Percentiles rank a stretch among this genome's conserved stretches.
phyloP scores from a whole-genome alignment of 2,888 invertebrate genomes.

The Lobophora halterata region DNA sequence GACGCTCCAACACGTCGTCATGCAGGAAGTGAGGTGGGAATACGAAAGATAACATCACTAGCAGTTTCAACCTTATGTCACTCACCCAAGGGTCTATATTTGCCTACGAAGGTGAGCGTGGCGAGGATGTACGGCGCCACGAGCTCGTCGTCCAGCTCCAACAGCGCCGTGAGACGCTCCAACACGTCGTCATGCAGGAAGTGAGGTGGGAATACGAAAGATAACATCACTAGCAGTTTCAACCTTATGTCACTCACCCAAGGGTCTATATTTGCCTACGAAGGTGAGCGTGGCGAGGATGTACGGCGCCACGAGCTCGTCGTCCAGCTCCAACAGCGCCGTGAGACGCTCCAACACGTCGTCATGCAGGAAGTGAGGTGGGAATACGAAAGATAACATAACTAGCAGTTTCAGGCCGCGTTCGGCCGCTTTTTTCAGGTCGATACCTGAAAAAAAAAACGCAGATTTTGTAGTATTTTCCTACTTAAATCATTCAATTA shows the following conservation, averaged over 20 bases:
- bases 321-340: too few species aligned
- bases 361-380: too few species aligned
- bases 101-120: constrained; percentile 92
- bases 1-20: constrained; percentile 88
- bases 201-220: constrained; percentile 95
- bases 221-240: constrained; percentile 93
- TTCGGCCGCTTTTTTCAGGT: constrained; percentile 90
- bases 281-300: too few species aligned
- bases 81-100: constrained; percentile 90
- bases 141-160: constrained; percentile 89
- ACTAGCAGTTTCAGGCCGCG: constrained; percentile 93
- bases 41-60: constrained; percentile 94
- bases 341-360: too few species aligned
- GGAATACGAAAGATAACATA: too few species aligned
- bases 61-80: too few species aligned
- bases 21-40: constrained; percentile 96
- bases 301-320: too few species aligned
- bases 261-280: too few species aligned
- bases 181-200: constrained; percentile 93
- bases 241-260: too few species aligned
- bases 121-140: constrained; percentile 91
- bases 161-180: constrained; percentile 86
- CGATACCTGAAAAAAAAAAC: constrained; percentile 84
- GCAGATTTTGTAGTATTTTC: too few species aligned
- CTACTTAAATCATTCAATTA: too few species aligned